Conservation (phyloP, 2,113 vertebrate species). For the Gymnogyps californianus region DNA sequence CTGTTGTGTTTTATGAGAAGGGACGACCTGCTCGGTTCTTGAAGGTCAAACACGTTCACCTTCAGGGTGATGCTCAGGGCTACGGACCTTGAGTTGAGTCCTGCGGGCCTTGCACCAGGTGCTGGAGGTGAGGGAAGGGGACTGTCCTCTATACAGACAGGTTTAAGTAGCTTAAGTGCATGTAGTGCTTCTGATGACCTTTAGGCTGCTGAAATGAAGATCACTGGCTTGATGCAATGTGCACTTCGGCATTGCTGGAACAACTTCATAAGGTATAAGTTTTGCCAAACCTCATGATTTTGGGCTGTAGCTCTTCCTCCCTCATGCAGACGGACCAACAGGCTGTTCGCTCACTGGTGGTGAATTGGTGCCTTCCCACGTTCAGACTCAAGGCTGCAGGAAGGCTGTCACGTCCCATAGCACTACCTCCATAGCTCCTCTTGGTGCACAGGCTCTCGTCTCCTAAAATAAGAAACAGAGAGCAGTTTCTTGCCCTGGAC, state of each 20-base stretch:
- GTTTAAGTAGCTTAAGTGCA: background rate
- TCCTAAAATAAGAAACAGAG: background rate
- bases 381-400: background rate
- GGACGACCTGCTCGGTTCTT: background rate
- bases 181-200: background rate
- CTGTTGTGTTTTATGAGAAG: background rate
- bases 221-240: background rate
- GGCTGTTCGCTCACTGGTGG: background rate
- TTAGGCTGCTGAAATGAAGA: background rate
- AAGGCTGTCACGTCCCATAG: background rate
- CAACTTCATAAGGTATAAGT: background rate
- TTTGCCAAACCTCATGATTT: background rate
- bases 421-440: background rate
- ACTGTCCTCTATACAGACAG: background rate
- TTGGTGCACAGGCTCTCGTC: background rate
- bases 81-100: background rate
- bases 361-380: background rate
- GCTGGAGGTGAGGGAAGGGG: background rate
- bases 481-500: background rate
- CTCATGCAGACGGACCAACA: background rate
- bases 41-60: background rate
- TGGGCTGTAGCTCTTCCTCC: background rate
- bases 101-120: background rate
- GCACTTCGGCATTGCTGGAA: background rate
- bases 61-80: background rate